Conservation (phyloP, 2,888 invertebrate species). For the Dione vanillae region DNA sequence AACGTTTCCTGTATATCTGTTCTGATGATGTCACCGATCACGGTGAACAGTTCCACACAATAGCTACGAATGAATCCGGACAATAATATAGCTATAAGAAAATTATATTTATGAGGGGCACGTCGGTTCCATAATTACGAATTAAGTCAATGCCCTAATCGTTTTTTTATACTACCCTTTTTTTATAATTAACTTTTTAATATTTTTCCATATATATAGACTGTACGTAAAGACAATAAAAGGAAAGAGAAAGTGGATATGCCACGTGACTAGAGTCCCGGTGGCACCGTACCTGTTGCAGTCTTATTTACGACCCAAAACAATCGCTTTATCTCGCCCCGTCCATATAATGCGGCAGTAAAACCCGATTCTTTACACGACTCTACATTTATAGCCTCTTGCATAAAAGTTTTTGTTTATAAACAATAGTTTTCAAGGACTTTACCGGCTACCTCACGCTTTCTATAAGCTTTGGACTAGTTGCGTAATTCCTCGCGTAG, state of each 20-base stretch:
- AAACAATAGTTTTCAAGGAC: conserved; percentile 80
- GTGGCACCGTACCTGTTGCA: conserved; percentile 82
- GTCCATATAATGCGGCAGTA: conserved; percentile 80
- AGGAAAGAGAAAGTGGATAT: conserved; percentile 77
- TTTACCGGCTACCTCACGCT: conserved; percentile 58
- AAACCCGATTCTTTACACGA: conserved; percentile 74
- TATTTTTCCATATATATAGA: conserved; percentile 12
- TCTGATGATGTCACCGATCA: conserved; percentile 59
- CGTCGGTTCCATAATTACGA: conserved; percentile 82
- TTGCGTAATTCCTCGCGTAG: conserved; percentile 60
- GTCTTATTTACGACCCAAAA: conserved; percentile 84
- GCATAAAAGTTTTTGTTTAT: conserved; percentile 83
- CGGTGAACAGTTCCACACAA: conserved; percentile 64
- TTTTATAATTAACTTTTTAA: neutral
- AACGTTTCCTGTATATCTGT: conserved; percentile 36
- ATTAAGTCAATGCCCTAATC: conserved; percentile 49
- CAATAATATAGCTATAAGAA: conserved; percentile 73
- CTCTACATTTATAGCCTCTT: conserved; percentile 71
- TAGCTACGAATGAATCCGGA: conserved; percentile 77
- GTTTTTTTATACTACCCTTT: neutral
- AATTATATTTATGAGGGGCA: conserved; percentile 82
- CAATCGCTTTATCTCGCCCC: conserved; percentile 82
- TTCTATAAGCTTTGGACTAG: conserved; percentile 59
- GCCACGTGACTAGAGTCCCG: conserved; percentile 76
- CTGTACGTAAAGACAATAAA: conserved; percentile 74